Evolutionary conservation across 2,888 invertebrate species (phyloP).

Genomic region (Stictocephala bisonia): DNA sequence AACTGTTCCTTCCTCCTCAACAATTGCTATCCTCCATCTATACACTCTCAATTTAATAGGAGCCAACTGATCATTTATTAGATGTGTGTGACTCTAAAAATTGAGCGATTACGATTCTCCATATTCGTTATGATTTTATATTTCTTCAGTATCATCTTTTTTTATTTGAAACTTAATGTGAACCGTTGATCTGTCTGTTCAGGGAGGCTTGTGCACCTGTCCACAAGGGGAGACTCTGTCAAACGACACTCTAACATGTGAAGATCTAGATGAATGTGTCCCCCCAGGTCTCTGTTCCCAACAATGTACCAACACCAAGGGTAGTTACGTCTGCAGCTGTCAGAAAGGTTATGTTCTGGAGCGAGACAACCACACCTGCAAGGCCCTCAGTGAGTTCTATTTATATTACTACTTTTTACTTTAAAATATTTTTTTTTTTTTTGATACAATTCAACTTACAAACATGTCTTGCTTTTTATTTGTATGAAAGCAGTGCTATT

Average conservation of each 20-base stretch:
- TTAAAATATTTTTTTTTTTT: background rate
- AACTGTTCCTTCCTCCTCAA: too few species aligned
- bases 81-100: too few species aligned
- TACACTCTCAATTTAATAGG: too few species aligned
- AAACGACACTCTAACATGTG: constrained; percentile 75
- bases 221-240: constrained; percentile 86
- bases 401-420: background rate
- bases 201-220: constrained; percentile 90
- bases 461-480: too few species aligned
- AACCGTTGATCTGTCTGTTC: constrained; percentile 31
- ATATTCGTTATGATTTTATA: constrained; percentile 25
- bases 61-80: too few species aligned
- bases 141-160: constrained; percentile 41
- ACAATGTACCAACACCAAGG: constrained; percentile 88
- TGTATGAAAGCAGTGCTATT: too few species aligned
- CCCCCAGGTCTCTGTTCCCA: constrained; percentile 94
- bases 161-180: background rate
- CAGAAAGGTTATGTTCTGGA: constrained; percentile 85
- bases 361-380: constrained; percentile 87
- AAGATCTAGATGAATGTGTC: constrained; percentile 88
- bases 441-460: background rate
- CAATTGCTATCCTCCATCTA: too few species aligned
- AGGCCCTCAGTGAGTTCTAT: constrained; percentile 75
- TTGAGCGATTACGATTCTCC: too few species aligned
- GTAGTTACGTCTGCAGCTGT: constrained; percentile 90